These are phyloP conservation scores for Tamandua tetradactyla DNA, from an alignment of 2,797 vertebrate species.

Conservation along the genomic window DNA sequence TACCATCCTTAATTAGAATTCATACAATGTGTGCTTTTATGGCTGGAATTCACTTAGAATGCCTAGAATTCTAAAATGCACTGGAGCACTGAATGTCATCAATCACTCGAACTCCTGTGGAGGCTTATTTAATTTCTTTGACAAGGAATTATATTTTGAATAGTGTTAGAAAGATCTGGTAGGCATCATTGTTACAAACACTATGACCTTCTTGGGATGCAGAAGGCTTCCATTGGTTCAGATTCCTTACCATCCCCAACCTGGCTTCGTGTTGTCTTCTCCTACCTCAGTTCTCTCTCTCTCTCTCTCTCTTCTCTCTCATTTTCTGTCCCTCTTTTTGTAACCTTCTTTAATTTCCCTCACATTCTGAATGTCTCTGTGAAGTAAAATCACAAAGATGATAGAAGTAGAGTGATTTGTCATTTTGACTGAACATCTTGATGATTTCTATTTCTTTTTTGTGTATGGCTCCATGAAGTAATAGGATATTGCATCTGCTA, in stretches of 20 bases:
- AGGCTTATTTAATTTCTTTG: background rate
- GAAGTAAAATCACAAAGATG: constrained; percentile 46
- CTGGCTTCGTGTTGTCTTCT: background rate
- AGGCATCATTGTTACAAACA: background rate
- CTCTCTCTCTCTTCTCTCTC: background rate
- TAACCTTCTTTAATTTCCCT: too few relatives aligned
- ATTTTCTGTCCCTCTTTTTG: background rate
- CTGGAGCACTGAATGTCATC: background rate
- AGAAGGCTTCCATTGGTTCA: background rate
- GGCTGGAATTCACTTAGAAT: constrained; percentile 22
- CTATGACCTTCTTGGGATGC: background rate
- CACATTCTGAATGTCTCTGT: background rate
- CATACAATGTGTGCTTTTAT: background rate
- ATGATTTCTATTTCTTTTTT: constrained; percentile 17
- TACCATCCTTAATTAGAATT: background rate
- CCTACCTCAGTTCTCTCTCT: background rate
- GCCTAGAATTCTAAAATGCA: background rate
- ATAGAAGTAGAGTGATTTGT: background rate
- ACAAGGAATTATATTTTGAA: constrained; percentile 30
- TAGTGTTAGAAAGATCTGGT: background rate
- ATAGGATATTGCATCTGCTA: constrained; percentile 64
- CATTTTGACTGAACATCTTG: constrained; percentile 17
- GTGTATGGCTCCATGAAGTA: constrained; percentile 38
- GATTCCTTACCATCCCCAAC: background rate
- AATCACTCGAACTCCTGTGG: background rate